Base-by-base conservation (phyloP, 2,888 invertebrate species). In the Microplitis manilae region DNA sequence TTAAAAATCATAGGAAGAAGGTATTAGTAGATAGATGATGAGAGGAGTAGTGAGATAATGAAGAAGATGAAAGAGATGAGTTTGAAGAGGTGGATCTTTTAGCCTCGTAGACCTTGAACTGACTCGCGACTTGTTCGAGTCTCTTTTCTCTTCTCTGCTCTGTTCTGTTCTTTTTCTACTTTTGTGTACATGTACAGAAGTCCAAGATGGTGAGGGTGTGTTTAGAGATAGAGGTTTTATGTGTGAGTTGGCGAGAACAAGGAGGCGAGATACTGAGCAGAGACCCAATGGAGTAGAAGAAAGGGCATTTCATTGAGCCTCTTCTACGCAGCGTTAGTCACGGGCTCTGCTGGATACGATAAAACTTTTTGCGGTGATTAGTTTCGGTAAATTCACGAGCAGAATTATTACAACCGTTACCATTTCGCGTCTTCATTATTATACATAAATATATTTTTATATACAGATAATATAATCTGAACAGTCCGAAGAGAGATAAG, bases 271-370 rank as follows among this genome's bases (percentile, higher is more conserved):
- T 50, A 8, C 50, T 50, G 50, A 30, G 4, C 30, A 30, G 30
- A 30, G 30, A 30, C 13, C 50, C 38, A 30, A 30, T 38, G 38
- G 38, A 50, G 70, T 62, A 60, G 75, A 75, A 77, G 75, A 80
- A 78, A 77, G 71, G 77, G 79, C 78, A 79, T 79, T 81, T 80
- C 79, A 80, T 81, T 81, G 78, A 79, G 76, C 74, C 76, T 75
- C 73, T 75, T 77, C 75, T 79, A 76, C 76, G 74, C 75, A 75
- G 60, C 70, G 60, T 76, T 73, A 65, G 70, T 78, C 69, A 77
- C 68, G 67, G 71, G 72, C 75, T 67, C 73, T 67, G 62, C 67
- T 64, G 67, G 64, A 73, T 75, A 50, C 50, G 50, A 50, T 50
- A 50, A 50, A 50, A 50, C 50, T 75, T 80, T 78, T 79, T 76